Conservation (phyloP, 1,140 invertebrate genomes). For the Chionoecetes opilio region DNA sequence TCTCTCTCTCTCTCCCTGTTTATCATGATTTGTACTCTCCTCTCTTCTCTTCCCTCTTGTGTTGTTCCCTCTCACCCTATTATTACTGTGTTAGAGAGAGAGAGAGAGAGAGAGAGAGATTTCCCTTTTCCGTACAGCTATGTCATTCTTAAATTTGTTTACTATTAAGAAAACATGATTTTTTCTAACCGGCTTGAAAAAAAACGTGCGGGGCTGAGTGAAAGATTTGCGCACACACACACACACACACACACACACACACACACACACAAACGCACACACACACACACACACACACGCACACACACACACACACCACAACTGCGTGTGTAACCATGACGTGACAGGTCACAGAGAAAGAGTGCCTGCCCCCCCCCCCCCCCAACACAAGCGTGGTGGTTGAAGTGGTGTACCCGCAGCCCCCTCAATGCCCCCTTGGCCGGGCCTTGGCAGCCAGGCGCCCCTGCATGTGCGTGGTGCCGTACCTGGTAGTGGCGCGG, state of each 20-base stretch:
- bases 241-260: slow-evolving; percentile 52
- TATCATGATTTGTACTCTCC: no score
- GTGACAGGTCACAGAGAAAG: background rate
- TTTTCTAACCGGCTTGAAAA: background rate
- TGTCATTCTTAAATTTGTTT: no score
- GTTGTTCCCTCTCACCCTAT: background rate
- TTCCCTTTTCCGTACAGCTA: background rate
- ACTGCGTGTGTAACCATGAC: background rate
- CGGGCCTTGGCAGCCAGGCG: background rate
- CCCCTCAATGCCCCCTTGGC: background rate
- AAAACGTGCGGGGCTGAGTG: background rate
- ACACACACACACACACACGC: background rate
- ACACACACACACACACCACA: background rate
- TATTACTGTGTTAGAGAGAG: background rate
- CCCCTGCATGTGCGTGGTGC: slow-evolving; percentile 17
- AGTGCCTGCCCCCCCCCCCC: background rate
- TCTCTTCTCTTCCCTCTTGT: background rate
- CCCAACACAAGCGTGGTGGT: no score
- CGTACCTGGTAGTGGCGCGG: no score
- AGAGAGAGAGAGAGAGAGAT: no score
- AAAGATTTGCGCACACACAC: background rate
- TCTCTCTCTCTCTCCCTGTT: background rate
- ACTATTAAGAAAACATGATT: background rate
- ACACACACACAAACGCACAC: slow-evolving; percentile 16
- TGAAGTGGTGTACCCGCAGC: background rate